Evolutionary conservation across 2,113 vertebrate species (phyloP).

Genomic region (Macroglossus sobrinus): DNA sequence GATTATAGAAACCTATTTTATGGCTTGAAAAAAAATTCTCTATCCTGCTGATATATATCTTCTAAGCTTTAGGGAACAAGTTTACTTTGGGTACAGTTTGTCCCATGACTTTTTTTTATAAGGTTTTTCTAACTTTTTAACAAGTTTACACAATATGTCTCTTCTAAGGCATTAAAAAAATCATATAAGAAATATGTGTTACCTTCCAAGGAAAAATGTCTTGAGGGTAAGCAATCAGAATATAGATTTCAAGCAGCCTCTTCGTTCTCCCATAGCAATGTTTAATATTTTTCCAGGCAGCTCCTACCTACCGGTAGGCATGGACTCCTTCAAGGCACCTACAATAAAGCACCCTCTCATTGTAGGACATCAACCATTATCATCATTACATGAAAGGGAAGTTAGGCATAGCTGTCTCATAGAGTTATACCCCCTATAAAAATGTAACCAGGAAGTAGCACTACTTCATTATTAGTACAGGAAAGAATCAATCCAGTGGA

Average conservation of each 20-base stretch:
- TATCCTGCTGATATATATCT: neutral
- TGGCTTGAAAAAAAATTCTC: neutral
- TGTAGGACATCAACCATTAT: neutral
- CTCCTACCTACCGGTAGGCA: neutral
- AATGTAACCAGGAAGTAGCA: neutral
- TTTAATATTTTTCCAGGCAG: neutral
- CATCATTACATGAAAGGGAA: neutral
- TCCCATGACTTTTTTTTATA: neutral
- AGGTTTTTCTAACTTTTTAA: slow-evolving; percentile 1
- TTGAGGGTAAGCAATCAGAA: neutral
- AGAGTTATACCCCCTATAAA: neutral
- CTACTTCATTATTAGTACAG: neutral
- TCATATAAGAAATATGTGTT: neutral
- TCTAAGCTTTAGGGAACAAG: neutral
- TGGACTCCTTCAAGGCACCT: neutral
- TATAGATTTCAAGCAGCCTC: neutral
- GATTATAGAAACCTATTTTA: neutral
- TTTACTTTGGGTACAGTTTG: neutral
- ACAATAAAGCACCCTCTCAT: neutral
- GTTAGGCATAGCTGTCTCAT: accelerated
- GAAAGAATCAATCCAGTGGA: neutral
- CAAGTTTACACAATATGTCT: neutral
- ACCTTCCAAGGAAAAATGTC: neutral
- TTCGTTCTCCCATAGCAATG: neutral
- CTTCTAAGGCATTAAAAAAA: neutral